Evolutionary conservation across 2,113 vertebrate species (phyloP).

Genomic region (Phylloscopus trochilus): DNA sequence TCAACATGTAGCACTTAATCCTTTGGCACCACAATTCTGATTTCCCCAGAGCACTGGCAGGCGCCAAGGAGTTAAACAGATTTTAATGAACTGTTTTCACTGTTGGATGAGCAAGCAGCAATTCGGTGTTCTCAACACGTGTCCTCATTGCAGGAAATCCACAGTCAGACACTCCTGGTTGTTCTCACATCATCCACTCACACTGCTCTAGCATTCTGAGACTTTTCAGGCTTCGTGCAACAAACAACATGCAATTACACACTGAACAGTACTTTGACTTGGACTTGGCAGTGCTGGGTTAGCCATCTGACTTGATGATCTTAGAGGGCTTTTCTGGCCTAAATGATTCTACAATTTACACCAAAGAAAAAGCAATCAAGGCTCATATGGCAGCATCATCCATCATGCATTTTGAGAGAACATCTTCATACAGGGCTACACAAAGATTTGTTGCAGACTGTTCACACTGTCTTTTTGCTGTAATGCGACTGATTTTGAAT

Average conservation of each 20-base stretch:
- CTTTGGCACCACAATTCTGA: background rate
- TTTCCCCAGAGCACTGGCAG: background rate
- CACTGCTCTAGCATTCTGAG: background rate
- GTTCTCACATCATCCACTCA: background rate
- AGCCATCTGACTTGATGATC: background rate
- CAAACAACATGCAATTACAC: background rate
- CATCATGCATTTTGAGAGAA: background rate
- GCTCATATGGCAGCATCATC: accelerated
- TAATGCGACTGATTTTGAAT: background rate
- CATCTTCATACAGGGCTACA: background rate
- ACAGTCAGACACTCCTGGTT: background rate
- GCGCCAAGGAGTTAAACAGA: background rate
- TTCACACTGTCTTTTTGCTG: background rate
- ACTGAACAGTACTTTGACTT: background rate
- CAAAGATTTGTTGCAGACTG: background rate
- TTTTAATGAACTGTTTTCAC: background rate
- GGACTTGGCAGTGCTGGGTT: background rate
- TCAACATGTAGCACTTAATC: background rate
- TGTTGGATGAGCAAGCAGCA: background rate
- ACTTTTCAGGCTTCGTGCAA: background rate
- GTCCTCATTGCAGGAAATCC: background rate
- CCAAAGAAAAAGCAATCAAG: background rate
- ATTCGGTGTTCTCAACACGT: accelerated
- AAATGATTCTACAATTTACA: background rate
- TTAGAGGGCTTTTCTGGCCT: background rate